Base-by-base conservation (phyloP, 1,140 invertebrate genomes). In the Orius insidiosus region DNA sequence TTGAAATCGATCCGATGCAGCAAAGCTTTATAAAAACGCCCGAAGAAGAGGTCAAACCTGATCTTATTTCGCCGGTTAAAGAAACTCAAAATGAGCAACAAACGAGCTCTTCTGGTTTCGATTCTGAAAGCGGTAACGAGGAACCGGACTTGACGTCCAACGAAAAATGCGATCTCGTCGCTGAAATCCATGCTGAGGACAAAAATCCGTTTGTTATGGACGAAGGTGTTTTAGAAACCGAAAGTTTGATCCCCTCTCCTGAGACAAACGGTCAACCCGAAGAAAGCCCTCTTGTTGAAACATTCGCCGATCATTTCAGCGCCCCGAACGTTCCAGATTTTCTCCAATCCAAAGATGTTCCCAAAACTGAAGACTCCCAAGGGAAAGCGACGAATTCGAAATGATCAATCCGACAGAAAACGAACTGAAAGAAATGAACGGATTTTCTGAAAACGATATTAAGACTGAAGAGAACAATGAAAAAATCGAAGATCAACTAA, bases 91-190 rank as follows among this genome's bases (percentile, higher is more conserved):
- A n/a, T n/a, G n/a, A n/a, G n/a, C n/a, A n/a, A n/a, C n/a, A n/a
- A n/a, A n/a, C n/a, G n/a, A n/a, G n/a, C n/a, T n/a, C 48, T 10
- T 49, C 48, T 14, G 43, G 37, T 14, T 50, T 50, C 40, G 49
- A 50, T 16, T 45, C 48, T 1, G 48, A 49, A 32, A 49, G 48
- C 36, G 35, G 43, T 2, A 31, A 34, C 15, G 49, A 46, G 11
- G 38, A 39, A 19, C 14, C 11, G 3, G 39, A 41, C 13, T 13
- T 9, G 8, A 34, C 31, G 15, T n/a, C n/a, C n/a, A 31, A 7
- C 31, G 41, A 43, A 9, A 43, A 43, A 15, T 43, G 41, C 24
- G 41, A 43, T 30, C 11, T 43, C 2, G 41, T 43, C 11, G 41
- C 41, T 4, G 14, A 15, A n/a, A 31, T 43, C 24, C 41, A 19